A percentile compares a stretch with the other conserved stretches of the same genome.
These are phyloP conservation scores for Leucopsar rothschildi DNA, from an alignment of 2,113 vertebrate species.

Conservation along the genomic window DNA sequence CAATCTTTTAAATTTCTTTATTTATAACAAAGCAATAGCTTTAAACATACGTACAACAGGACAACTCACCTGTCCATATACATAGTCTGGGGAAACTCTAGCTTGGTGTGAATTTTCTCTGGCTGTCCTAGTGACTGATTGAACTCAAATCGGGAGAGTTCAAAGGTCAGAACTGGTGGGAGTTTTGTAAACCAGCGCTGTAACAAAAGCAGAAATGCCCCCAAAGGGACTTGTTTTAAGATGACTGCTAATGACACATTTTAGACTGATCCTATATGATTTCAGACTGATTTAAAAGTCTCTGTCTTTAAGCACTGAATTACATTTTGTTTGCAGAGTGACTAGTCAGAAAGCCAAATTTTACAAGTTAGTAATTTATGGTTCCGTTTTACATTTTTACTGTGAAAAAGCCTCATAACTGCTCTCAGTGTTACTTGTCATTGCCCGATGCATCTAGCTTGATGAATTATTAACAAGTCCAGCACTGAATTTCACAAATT, in stretches of 20 bases:
- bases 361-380: neutral
- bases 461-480: neutral
- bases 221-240: neutral
- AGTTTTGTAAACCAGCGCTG: constrained; percentile 97
- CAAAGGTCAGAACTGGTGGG: constrained; percentile 94
- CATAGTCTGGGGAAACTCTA: constrained; percentile 92
- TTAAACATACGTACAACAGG: neutral
- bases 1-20: neutral
- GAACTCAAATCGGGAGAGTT: constrained; percentile 96
- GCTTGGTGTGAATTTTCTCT: constrained; percentile 96
- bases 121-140: constrained; percentile 96
- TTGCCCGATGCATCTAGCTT: neutral
- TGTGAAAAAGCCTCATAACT: neutral
- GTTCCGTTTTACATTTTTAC: neutral
- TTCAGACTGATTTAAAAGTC: neutral
- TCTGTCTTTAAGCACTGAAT: neutral
- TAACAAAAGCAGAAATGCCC: constrained; percentile 44
- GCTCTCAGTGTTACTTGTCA: neutral
- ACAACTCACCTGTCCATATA: constrained; percentile 93
- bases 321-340: neutral
- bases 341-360: neutral
- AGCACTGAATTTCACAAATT: neutral
- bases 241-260: neutral
- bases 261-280: neutral
- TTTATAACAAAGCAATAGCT: neutral